Evolutionary conservation across 2,888 invertebrate genomes (phyloP), one percentile per base, ranked within the genome.

Genomic region (Plemyria rubiginata): DNA sequence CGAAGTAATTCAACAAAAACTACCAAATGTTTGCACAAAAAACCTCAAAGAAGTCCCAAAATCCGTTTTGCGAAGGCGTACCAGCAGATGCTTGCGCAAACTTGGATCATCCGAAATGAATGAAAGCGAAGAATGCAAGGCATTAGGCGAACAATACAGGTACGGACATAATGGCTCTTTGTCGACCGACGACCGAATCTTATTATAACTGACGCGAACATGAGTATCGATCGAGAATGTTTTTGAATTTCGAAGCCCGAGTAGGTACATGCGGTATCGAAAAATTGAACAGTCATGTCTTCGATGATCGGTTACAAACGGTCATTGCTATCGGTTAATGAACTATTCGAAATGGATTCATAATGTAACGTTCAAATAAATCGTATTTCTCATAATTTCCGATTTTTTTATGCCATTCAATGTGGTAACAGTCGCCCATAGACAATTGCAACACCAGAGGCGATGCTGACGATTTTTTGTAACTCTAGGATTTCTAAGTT

Each of bases 11-110:
- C 12, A 45, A 71, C 65, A 59, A 63, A 48, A 68, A 70, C 59
- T 54, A 63, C 51, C 28, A 57, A 70, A 68, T 68, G 67, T 68
- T 71, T 73, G 65, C 61, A 66, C 50, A 64, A 67, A 75, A 65
- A 54, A 51, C 32, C 40, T 60, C 54, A 54, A 65, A 54, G 46
- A 49, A 55, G 53, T 28, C 60, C 28, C 60, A 51, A 46, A 65
- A 60, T 60, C 65, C 57, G 54, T 61, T 60, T 64, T 65, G 54
- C 46, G 71, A 70, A 80, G 80, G 84, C 76, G 78, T 74, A 60
- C 22, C 70, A 48, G 85, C 90, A 90, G 90, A 88, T 90, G 90
- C 90, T 90, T 88, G 81, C 81, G 75, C 75, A 77, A 60, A 68
- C 62, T 68, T 62, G 66, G 70, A 72, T 75, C 67, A 70, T 71